phyloP scores from a whole-genome alignment of 2,888 invertebrate species.

The Agrilus cyanescens region DNA sequence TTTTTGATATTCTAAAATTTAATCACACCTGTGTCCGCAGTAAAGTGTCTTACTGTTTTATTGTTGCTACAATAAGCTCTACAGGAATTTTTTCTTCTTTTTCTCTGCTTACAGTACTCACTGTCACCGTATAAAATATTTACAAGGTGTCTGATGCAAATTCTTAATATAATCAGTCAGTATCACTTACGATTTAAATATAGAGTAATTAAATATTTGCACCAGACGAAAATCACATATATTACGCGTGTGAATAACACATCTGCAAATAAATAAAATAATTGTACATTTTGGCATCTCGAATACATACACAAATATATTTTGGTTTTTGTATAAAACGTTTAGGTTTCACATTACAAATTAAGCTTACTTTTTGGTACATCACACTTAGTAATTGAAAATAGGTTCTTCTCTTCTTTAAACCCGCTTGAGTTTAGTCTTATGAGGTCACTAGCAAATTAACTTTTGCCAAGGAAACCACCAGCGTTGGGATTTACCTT shows the following conservation, averaged over 20 bases:
- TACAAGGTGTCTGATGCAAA: conserved; percentile 22
- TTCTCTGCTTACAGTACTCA: conserved; percentile 9
- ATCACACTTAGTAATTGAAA: conserved; percentile 38
- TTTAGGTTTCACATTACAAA: conserved; percentile 27
- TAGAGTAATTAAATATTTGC: conserved; percentile 15
- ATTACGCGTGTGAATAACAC: conserved; percentile 33
- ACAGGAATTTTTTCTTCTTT: conserved; percentile 16
- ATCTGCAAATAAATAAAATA: conserved; percentile 37
- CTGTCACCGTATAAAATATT: conserved; percentile 20
- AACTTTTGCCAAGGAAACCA: conserved; percentile 33
- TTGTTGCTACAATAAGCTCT: conserved; percentile 10
- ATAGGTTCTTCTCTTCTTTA: conserved; percentile 24
- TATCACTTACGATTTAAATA: conserved; percentile 16
- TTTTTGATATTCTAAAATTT: conserved; percentile 19
- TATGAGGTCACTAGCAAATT: conserved; percentile 13
- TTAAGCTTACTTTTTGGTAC: conserved; percentile 35
- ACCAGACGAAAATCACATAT: conserved; percentile 35
- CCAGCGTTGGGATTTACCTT: conserved; percentile 24
- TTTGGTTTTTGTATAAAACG: conserved; percentile 48
- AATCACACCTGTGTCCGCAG: conserved; percentile 1
- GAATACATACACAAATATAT: conserved; percentile 52
- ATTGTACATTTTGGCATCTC: conserved; percentile 43
- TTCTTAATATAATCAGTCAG: conserved; percentile 29
- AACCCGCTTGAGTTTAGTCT: conserved; percentile 5
- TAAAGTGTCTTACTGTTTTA: neutral